phyloP scores from a whole-genome alignment of 53 echinoderm and acorn worm genomes.

The Apostichopus leukothele region DNA sequence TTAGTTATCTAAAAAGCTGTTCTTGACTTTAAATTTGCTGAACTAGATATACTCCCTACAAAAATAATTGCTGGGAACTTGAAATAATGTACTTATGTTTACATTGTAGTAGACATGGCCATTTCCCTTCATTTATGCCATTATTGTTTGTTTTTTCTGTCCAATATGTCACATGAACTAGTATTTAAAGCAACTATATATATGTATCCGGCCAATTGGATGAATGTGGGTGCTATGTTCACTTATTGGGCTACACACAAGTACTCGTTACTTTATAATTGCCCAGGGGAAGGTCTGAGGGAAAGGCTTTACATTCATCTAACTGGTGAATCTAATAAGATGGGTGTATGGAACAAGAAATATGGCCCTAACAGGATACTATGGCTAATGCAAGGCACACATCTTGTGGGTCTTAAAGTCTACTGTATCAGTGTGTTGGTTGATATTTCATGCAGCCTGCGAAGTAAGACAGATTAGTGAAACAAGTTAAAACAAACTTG shows the following conservation, averaged over 20 bases:
- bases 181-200: too few relatives aligned
- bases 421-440: constrained; percentile 46
- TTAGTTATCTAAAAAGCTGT: too few relatives aligned
- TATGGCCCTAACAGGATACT: neutral
- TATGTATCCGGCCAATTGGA: neutral
- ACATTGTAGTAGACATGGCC: too few relatives aligned
- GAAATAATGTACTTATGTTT: too few relatives aligned
- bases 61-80: too few relatives aligned
- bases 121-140: too few relatives aligned
- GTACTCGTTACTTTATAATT: neutral
- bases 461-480: constrained; percentile 37
- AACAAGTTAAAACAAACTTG: neutral
- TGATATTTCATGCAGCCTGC: constrained; percentile 21
- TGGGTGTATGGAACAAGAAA: constrained; percentile 12
- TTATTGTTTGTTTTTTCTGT: too few relatives aligned
- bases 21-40: too few relatives aligned
- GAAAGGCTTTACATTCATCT: neutral
- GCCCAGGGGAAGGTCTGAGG: constrained; percentile 7
- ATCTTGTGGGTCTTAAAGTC: neutral
- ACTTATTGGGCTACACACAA: constrained; percentile 10
- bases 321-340: neutral
- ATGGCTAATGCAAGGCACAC: neutral
- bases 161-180: too few relatives aligned
- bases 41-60: too few relatives aligned
- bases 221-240: neutral